phyloP scores from a whole-genome alignment of 2,113 vertebrate species.

The Psophia crepitans region DNA sequence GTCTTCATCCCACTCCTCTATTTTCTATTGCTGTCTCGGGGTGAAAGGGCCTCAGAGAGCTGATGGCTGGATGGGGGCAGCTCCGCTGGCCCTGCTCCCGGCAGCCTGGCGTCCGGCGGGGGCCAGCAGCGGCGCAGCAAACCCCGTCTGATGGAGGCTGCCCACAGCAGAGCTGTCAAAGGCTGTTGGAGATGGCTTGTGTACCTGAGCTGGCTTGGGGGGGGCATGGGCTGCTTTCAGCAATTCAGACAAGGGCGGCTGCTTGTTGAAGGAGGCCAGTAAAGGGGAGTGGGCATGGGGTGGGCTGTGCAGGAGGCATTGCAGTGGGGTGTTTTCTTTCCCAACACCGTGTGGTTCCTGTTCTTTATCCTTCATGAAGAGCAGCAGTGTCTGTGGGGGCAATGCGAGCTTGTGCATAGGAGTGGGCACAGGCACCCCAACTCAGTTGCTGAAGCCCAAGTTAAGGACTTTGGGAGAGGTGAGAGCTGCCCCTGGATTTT shows the following conservation, averaged over 20 bases:
- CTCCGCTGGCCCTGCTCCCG: neutral
- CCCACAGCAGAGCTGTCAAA: neutral
- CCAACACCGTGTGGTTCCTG: neutral
- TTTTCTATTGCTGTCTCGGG: neutral
- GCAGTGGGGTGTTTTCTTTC: neutral
- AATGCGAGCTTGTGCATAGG: fast-evolving
- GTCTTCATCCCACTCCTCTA: neutral
- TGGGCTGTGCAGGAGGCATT: neutral
- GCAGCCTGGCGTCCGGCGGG: neutral
- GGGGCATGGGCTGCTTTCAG: neutral
- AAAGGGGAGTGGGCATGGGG: neutral
- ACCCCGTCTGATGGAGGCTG: neutral
- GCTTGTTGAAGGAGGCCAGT: neutral
- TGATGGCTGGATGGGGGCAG: fast-evolving
- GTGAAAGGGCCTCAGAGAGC: neutral
- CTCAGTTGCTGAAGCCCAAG: fast-evolving
- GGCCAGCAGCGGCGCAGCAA: neutral
- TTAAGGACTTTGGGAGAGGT: neutral
- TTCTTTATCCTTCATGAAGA: neutral
- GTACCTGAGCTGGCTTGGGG: neutral
- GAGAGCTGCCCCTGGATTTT: no score
- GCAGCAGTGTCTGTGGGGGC: neutral
- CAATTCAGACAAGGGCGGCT: neutral
- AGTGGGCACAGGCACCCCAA: neutral
- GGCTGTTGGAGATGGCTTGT: neutral